Evolutionary conservation across 1,140 invertebrate species (phyloP), one percentile per base, ranked within the genome.

Genomic region (Saccostrea glomerata): DNA sequence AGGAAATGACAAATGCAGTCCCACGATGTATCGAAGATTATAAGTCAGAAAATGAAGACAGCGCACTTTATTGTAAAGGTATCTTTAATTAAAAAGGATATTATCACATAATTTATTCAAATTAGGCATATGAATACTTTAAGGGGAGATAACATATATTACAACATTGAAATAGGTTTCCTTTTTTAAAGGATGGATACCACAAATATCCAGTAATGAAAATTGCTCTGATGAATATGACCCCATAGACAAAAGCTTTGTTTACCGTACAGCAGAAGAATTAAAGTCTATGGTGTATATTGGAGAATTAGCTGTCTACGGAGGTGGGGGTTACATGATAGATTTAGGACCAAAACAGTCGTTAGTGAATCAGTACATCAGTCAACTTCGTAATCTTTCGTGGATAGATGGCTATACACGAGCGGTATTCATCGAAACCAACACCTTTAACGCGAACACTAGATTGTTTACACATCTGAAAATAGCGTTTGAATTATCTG

Each of bases 331-430:
- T 5, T 89, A 89, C 47, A 87, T 36, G 15, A 82, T 89, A 12
- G 86, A 89, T 63, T 77, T 92, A 36, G 89, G 88, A 20, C 89
- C 87, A 23, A 87, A 89, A 15, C 84, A 88, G 82, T 84, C 63
- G 3, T 20, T 86, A 20, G 91, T 87, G 12, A n/a, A 25, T 17
- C 86, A 90, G 9, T 92, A 92, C 85, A 86, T 96, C 11, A 87
- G 91, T 5, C 60, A 88, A 11, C 89, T 96, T 13, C 85, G 94
- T 82, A 87, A 87, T 9, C 58, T 92, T 73, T 86, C 93, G 23
- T 96, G 96, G 96, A 94, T 96, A 13, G 95, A 96, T 90, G 83
- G 92, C 30, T 84, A 93, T n/a, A 96, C 96, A 2, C 90, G 96
- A 89, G 96, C 95, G 5, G 91, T 96, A 13, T 94, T 96, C 84